Conservation (phyloP, 2,113 vertebrate species). For the Cebidichthys violaceus region DNA sequence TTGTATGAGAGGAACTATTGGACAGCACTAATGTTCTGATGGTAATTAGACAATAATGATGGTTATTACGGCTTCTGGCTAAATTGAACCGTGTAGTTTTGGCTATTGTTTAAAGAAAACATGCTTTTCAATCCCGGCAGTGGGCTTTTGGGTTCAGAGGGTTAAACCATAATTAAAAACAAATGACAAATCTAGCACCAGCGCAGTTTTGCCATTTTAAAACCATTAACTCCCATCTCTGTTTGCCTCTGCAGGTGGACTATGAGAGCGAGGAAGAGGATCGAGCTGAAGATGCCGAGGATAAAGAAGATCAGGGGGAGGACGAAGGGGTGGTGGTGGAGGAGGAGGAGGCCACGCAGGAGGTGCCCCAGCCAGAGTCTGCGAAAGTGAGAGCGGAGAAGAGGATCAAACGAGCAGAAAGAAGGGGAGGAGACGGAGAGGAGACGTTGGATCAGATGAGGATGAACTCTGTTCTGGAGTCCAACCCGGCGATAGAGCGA, state of each 20-base stretch:
- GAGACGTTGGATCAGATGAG: slow-evolving; percentile 66
- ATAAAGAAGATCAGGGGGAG: slow-evolving; percentile 40
- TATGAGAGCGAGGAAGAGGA: slow-evolving; percentile 94
- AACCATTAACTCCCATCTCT: neutral
- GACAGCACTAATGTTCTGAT: too few species aligned
- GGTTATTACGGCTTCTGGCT: too few species aligned
- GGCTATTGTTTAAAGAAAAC: too few species aligned
- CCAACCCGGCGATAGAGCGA: slow-evolving; percentile 81
- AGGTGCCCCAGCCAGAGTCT: slow-evolving; percentile 18
- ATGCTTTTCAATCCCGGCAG: too few species aligned
- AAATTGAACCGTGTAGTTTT: too few species aligned
- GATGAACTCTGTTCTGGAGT: slow-evolving; percentile 82
- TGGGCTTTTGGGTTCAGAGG: too few species aligned
- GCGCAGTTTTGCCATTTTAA: neutral
- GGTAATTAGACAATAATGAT: too few species aligned
- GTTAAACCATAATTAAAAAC: neutral
- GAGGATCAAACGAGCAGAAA: slow-evolving; percentile 7
- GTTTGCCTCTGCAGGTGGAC: slow-evolving; percentile 86
- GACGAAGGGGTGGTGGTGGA: slow-evolving; percentile 25
- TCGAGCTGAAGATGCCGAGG: slow-evolving; percentile 59
- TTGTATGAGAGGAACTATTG: too few species aligned
- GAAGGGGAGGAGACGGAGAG: slow-evolving; percentile 67
- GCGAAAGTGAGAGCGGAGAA: slow-evolving; percentile 3
- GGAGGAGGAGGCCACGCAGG: neutral
- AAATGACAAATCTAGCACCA: neutral